Evolutionary conservation across 1,140 invertebrate species (phyloP), one percentile per base, ranked within the genome.

Genomic region (Gryon sp.): DNA sequence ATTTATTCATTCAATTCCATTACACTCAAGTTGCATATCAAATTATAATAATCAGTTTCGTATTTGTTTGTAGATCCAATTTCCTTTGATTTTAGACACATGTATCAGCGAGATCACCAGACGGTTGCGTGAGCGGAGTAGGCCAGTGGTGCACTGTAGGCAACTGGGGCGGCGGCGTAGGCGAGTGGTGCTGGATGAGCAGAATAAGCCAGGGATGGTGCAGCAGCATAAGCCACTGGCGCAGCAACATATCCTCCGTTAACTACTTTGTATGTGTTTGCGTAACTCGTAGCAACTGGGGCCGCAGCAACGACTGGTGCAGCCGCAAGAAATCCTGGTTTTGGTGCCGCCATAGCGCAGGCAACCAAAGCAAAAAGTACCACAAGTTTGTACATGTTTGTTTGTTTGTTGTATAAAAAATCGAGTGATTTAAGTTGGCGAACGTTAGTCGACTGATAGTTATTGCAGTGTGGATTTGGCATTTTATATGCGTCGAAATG

Each of bases 321-420:
- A 34, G 53, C 15, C 11, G 52, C 15, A 16, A 38, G 11, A 1
- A 38, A 2, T 2, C 14, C 34, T 6, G 34, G 14, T 38, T 38
- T 38, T 38, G 89, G 88, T 8, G 74, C 65, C 48, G 86, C 89
- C 20, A 85, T 81, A 16, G 86, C 88, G 62, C 86, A 85, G 20
- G 87, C 89, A 76, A 90, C 40, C 57, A 90, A 72, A 83, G 88
- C 90, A 76, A 88, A 89, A 85, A 91, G 89, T 84, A 90, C 90
- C 87, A 90, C 88, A 87, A 90, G 82, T 80, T 90, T 90, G 79
- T 79, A 83, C 87, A 86, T 90, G 85, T 78, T 80, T 59, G 8
- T 32, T 7, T 20, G 38, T 41, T 16, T 36, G 6, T 38, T 36
- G 9, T 19, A 18, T 7, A 24, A 3, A 24, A 24, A 4, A 24